Evolutionary conservation across 1,140 invertebrate species (phyloP).

Genomic region (Zaprionus inermis): DNA sequence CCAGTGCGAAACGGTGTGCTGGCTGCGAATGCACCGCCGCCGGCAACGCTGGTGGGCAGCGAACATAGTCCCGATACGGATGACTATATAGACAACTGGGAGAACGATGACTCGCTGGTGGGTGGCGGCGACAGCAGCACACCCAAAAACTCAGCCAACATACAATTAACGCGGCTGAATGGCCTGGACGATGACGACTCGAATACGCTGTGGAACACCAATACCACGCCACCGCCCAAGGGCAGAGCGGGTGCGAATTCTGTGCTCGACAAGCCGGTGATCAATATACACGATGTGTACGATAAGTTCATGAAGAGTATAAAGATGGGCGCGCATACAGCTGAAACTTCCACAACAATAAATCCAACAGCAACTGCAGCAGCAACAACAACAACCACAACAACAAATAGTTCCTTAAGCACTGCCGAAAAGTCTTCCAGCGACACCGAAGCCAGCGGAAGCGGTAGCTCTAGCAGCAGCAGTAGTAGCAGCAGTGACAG

Average conservation of each 20-base stretch:
- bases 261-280: conserved; percentile 23
- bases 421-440: conserved; percentile 61
- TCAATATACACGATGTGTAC: conserved; percentile 74
- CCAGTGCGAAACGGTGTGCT: conserved; percentile 44
- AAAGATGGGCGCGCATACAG: conserved; percentile 47
- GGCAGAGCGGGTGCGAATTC: conserved; percentile 5
- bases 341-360: conserved; percentile 10
- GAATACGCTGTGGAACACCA: conserved; percentile 69
- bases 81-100: conserved; percentile 83
- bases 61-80: conserved; percentile 78
- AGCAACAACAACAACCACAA: conserved; percentile 3
- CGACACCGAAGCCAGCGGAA: conserved; percentile 29
- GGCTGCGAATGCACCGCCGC: conserved; percentile 48
- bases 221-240: conserved; percentile 68
- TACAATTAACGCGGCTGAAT: conserved; percentile 18
- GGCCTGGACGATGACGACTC: conserved; percentile 57
- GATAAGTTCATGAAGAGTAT: conserved; percentile 82
- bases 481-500: conserved; percentile 35
- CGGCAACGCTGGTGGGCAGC: conserved; percentile 7
- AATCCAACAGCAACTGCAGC: not conserved
- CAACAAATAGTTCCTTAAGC: conserved; percentile 56
- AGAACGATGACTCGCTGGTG: conserved; percentile 71
- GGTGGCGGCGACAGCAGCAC: conserved; percentile 50
- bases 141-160: conserved; percentile 35
- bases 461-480: conserved; percentile 43